Conservation (phyloP, 2,888 invertebrate genomes). For the Caenorhabditis wallacei region DNA sequence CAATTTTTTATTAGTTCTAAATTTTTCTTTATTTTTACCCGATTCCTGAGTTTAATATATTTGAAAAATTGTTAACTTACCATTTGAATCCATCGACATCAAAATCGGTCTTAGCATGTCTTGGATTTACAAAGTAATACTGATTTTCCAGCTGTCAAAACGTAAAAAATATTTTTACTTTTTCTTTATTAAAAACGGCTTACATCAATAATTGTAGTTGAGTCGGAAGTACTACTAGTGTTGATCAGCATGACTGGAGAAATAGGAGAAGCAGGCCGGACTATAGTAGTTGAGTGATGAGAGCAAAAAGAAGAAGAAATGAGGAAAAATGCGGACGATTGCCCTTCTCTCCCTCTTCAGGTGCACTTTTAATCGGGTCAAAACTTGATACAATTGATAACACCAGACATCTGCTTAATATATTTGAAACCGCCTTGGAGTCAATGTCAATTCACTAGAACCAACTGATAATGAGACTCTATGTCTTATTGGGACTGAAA, state of each 20-base stretch:
- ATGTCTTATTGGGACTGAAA: constrained; percentile 5
- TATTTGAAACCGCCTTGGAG: background rate
- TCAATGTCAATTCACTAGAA: background rate
- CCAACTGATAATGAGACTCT: constrained; percentile 13
- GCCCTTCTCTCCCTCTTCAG: constrained; percentile 9
- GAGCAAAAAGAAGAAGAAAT: constrained; percentile 9
- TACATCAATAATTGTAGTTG: constrained; percentile 53
- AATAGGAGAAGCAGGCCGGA: background rate
- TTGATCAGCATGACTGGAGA: constrained; percentile 51
- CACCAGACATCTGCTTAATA: constrained; percentile 30
- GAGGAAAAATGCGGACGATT: constrained; percentile 11
- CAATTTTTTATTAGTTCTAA: too few relatives aligned
- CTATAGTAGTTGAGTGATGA: constrained; percentile 7
- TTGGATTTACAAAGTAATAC: constrained; percentile 57
- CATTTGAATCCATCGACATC: constrained; percentile 61
- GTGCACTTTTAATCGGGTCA: constrained; percentile 61
- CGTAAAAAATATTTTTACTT: background rate
- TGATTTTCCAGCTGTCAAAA: constrained; percentile 56
- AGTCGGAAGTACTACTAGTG: constrained; percentile 53
- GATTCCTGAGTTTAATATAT: too few relatives aligned
- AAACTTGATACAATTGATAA: constrained; percentile 45
- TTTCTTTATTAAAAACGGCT: constrained; percentile 13
- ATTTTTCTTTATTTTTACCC: too few relatives aligned
- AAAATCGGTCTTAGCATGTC: constrained; percentile 44
- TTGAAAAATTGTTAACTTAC: too few relatives aligned